Evolutionary conservation across 53 echinoderm and acorn worm species (phyloP).

Genomic region (Echinometra lucunter): DNA sequence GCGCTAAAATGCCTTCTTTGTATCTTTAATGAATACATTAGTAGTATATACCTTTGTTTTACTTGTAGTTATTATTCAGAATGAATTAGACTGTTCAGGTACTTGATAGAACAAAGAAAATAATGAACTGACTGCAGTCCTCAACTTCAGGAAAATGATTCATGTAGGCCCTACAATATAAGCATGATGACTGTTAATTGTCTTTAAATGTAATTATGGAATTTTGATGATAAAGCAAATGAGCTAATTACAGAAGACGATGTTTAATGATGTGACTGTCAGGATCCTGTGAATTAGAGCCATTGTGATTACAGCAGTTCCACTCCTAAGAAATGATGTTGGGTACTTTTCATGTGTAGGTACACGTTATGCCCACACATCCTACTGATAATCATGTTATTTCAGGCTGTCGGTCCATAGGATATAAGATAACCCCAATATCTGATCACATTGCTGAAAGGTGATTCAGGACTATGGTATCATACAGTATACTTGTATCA

Average conservation of each 20-base stretch:
- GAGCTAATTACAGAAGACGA: background rate
- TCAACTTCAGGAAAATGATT: conserved; percentile 17
- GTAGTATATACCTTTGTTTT: no score
- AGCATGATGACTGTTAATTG: conserved; percentile 15
- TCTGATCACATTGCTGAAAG: conserved; percentile 50
- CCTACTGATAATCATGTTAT: conserved; percentile 65
- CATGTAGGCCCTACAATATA: background rate
- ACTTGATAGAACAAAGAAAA: background rate
- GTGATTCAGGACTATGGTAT: background rate
- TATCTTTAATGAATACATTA: no score
- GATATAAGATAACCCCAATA: conserved; percentile 50
- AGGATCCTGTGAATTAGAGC: background rate
- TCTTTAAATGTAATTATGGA: conserved; percentile 23
- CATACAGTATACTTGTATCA: background rate
- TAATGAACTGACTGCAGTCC: background rate
- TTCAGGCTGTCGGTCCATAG: conserved; percentile 33
- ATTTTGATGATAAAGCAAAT: background rate
- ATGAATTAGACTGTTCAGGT: no score
- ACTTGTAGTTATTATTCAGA: no score
- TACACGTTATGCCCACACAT: background rate
- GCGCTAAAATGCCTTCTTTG: no score
- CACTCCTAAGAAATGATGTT: conserved; percentile 57
- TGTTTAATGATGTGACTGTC: conserved; percentile 9
- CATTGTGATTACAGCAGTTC: conserved; percentile 25
- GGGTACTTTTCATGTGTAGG: background rate